Percentiles rank a stretch among this genome's conserved stretches.
Conservation (phyloP, 2,888 invertebrate species). For the Teinopalpus imperialis region DNA sequence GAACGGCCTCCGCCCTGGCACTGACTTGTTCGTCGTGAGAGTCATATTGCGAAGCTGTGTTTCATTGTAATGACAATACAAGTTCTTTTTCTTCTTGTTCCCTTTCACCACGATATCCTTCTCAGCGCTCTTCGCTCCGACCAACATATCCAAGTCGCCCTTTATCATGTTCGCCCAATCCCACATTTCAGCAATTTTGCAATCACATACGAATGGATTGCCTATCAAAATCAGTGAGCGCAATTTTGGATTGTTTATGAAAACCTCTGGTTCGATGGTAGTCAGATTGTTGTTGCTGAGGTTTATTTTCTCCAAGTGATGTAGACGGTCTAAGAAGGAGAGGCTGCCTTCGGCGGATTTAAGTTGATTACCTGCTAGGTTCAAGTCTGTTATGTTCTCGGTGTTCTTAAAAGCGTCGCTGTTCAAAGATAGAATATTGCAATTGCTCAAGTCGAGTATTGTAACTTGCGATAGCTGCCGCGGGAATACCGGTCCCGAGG, state of each 20-base stretch:
- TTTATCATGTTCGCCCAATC: conserved; percentile 86
- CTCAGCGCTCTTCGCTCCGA: conserved; percentile 84
- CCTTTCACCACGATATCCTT: conserved; percentile 84
- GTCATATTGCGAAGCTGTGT: conserved; percentile 77
- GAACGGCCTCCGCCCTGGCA: conserved; percentile 79
- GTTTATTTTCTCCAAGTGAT: conserved; percentile 82
- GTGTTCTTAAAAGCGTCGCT: conserved; percentile 83
- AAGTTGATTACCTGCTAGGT: conserved; percentile 82
- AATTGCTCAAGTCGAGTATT: conserved; percentile 85
- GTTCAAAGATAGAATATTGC: conserved; percentile 83
- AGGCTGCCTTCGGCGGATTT: conserved; percentile 72
- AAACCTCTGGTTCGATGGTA: conserved; percentile 79
- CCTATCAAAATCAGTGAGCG: conserved; percentile 84
- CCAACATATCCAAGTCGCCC: conserved; percentile 83
- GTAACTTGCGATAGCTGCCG: conserved; percentile 84
- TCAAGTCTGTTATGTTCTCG: conserved; percentile 83
- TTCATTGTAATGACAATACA: conserved; percentile 84
- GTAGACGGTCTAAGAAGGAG: conserved; percentile 78
- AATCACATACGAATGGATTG: conserved; percentile 87
- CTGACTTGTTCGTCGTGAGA: conserved; percentile 70
- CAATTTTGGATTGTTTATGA: conserved; percentile 81
- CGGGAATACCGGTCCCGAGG: conserved; percentile 83
- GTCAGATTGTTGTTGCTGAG: conserved; percentile 84
- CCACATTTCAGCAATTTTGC: conserved; percentile 87
- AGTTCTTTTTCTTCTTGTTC: conserved; percentile 83